Conservation (phyloP, 2,797 vertebrate genomes). For the Hypotaenidia okinawae region DNA sequence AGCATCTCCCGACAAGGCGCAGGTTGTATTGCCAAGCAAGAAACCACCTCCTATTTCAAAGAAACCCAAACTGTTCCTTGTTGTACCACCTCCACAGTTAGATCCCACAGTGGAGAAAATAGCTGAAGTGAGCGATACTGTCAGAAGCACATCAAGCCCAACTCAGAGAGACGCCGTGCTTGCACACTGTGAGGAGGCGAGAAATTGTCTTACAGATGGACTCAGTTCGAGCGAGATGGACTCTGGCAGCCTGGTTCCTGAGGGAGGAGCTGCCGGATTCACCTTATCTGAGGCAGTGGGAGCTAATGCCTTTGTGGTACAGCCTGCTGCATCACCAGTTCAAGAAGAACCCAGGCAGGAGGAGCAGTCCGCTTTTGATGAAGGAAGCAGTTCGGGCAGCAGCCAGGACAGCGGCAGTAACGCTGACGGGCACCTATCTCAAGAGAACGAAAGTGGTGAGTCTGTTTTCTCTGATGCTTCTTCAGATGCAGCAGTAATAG, state of each 20-base stretch:
- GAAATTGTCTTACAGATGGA: constrained; percentile 62
- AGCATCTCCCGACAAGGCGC: constrained; percentile 56
- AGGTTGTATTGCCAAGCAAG: constrained; percentile 80
- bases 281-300: constrained; percentile 73
- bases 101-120: constrained; percentile 69
- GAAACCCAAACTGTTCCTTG: constrained; percentile 90
- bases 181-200: constrained; percentile 68
- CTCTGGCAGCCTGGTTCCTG: constrained; percentile 70
- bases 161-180: constrained; percentile 48
- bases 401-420: constrained; percentile 74
- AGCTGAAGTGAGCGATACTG: constrained; percentile 60
- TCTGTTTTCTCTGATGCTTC: constrained; percentile 37
- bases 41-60: constrained; percentile 90
- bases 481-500: background rate
- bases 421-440: constrained; percentile 74
- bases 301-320: constrained; percentile 74
- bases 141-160: constrained; percentile 56
- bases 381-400: constrained; percentile 71
- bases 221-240: constrained; percentile 69
- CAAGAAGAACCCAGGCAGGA: constrained; percentile 63
- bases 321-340: constrained; percentile 62
- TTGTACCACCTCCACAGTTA: constrained; percentile 80
- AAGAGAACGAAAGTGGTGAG: constrained; percentile 86
- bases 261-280: constrained; percentile 74
- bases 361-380: constrained; percentile 65